Conservation (phyloP, 1,140 invertebrate genomes). For the Drosophila watanabei region DNA sequence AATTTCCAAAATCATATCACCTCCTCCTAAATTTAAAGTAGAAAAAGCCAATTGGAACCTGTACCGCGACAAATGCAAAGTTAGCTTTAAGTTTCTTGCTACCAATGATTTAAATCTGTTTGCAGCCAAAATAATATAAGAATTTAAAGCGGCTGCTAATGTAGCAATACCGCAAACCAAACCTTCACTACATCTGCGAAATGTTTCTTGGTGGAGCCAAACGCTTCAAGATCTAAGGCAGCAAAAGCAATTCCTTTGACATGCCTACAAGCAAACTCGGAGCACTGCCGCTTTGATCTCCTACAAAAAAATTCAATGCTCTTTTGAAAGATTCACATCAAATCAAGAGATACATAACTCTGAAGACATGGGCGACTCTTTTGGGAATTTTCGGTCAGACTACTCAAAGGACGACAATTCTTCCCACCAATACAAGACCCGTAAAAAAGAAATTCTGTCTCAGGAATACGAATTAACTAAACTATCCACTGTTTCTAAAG, state of each 20-base stretch:
- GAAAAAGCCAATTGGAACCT: constrained; percentile 8
- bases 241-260: neutral
- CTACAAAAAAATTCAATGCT: too few species aligned
- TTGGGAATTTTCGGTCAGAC: too few species aligned
- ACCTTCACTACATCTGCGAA: neutral
- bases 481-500: too few species aligned
- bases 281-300: too few species aligned
- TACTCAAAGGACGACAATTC: too few species aligned
- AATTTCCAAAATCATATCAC: neutral
- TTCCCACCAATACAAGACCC: too few species aligned
- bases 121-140: constrained; percentile 21
- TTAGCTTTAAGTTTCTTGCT: constrained; percentile 1
- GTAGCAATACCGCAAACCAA: constrained; percentile 13
- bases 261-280: too few species aligned
- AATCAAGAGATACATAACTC: too few species aligned
- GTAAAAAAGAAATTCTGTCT: too few species aligned
- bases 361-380: too few species aligned
- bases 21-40: constrained; percentile 6
- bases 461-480: too few species aligned
- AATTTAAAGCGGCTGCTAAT: constrained; percentile 16
- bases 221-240: neutral
- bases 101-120: constrained; percentile 28
- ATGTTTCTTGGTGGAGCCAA: neutral
- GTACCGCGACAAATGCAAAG: neutral
- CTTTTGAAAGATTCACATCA: neutral